Percentiles rank a stretch among this genome's conserved stretches.
Evolutionary conservation across 2,113 vertebrate species (phyloP).

Genomic region (Coryphaenoides rupestris): DNA sequence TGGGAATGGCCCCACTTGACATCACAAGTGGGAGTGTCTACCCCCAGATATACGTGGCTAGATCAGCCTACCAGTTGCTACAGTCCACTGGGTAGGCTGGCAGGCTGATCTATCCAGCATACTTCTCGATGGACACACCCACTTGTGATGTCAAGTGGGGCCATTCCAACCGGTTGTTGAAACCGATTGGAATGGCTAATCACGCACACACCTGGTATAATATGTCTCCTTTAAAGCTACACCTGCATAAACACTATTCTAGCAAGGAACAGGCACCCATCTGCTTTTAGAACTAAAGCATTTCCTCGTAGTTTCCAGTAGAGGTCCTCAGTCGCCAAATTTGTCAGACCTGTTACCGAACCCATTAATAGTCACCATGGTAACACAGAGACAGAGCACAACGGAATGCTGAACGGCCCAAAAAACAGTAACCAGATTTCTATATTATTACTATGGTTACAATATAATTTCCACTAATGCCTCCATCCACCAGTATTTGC

Average conservation of each 20-base stretch:
- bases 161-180: too few relatives aligned
- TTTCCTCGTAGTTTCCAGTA: constrained; percentile 42
- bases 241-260: constrained; percentile 24
- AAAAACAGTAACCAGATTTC: constrained; percentile 56
- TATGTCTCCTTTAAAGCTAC: not conserved
- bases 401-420: constrained; percentile 64
- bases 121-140: too few relatives aligned
- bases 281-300: constrained; percentile 13
- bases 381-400: constrained; percentile 54
- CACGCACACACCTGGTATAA: too few relatives aligned
- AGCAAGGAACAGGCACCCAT: constrained; percentile 17
- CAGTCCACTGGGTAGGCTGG: too few relatives aligned
- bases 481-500: constrained; percentile 3
- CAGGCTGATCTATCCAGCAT: too few relatives aligned
- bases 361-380: constrained; percentile 47
- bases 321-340: constrained; percentile 41
- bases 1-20: too few relatives aligned
- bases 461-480: constrained; percentile 33
- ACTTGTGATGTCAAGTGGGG: too few relatives aligned
- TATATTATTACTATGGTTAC: constrained; percentile 56
- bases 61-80: too few relatives aligned
- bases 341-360: constrained; percentile 44
- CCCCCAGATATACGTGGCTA: too few relatives aligned
- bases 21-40: too few relatives aligned
- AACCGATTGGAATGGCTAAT: too few relatives aligned